Conservation (phyloP, 2,113 vertebrate species). For the Aleadryas rufinucha region DNA sequence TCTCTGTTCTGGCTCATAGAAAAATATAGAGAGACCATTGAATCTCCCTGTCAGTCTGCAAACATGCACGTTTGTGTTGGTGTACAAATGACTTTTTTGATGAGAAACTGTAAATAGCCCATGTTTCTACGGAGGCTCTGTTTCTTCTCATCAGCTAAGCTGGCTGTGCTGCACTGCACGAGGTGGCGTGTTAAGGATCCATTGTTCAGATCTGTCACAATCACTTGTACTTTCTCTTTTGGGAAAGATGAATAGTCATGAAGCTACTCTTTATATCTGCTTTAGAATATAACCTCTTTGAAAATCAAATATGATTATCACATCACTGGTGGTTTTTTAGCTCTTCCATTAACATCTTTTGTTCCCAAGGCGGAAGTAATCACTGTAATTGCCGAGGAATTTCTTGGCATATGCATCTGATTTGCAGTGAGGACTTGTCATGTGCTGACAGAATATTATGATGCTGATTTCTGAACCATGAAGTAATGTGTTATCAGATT, state of each 20-base stretch:
- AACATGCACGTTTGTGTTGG: slow-evolving; percentile 4
- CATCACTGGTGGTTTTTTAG: not conserved
- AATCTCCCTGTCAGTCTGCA: not conserved
- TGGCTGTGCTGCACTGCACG: not conserved
- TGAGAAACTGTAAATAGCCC: slow-evolving; percentile 1
- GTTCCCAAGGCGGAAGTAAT: slow-evolving; percentile 50
- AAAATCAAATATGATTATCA: not conserved
- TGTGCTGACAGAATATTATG: slow-evolving; percentile 41
- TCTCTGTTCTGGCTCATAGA: not conserved
- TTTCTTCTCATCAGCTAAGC: not conserved
- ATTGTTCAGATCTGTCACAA: not conserved
- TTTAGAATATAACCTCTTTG: not conserved
- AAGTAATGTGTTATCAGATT: slow-evolving; percentile 28
- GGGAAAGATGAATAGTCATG: not conserved
- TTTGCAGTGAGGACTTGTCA: slow-evolving; percentile 52
- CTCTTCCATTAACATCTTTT: slow-evolving; percentile 37
- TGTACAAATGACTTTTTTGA: slow-evolving; percentile 4
- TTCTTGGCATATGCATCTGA: slow-evolving; percentile 59
- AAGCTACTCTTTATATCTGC: not conserved
- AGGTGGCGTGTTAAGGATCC: not conserved
- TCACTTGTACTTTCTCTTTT: slow-evolving; percentile 3
- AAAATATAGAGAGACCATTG: not conserved
- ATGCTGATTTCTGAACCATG: slow-evolving; percentile 38
- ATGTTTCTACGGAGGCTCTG: not conserved
- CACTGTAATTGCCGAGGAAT: slow-evolving; percentile 57